Evolutionary conservation across 2,888 invertebrate species (phyloP), one percentile per base, ranked within the genome.

Genomic region (Venustoraphidia nigricollis): DNA sequence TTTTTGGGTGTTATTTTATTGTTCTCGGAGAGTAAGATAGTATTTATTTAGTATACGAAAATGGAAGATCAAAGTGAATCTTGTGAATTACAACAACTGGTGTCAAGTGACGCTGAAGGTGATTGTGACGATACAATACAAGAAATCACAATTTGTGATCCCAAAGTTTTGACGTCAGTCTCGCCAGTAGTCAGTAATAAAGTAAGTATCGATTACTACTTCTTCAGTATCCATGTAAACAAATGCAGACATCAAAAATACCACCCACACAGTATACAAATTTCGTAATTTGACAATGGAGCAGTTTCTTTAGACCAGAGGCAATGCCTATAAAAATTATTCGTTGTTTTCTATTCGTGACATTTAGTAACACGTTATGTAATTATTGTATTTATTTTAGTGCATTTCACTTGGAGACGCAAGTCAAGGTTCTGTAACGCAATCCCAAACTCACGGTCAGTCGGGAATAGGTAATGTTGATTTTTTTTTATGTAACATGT

Each of bases 21-120:
- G 27, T 27, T 27, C 27, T 27, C 27, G 6, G 6, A 27, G 27
- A 27, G 27, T 27, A 27, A 27, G 27, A 27, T 27, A 27, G 6
- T 27, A 27, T 27, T 27, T 27, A 27, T 27, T 27, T 27, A 3
- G 27, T 27, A 27, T 41, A 36, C 34, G 43, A 46, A 45, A 55
- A 67, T 67, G 67, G 68, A 68, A 58, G 62, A 66, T 35, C 57
- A 63, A 52, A 63, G 62, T 35, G 67, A 68, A 57, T 65, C 65
- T n/a, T 64, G 63, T 14, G 68, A 68, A 57, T 55, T 67, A 34
- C 66, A 68, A 53, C 68, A 68, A 53, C 55, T 68, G 50, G 68
- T 68, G 35, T 65, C 66, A 9, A 67, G 66, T 54, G 63, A 63
- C 56, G 58, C 53, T 9, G 68, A 68, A 55, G 64, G 64, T 17